Evolutionary conservation across 1,140 invertebrate genomes (phyloP).

Genomic region (Meteorus sp.): DNA sequence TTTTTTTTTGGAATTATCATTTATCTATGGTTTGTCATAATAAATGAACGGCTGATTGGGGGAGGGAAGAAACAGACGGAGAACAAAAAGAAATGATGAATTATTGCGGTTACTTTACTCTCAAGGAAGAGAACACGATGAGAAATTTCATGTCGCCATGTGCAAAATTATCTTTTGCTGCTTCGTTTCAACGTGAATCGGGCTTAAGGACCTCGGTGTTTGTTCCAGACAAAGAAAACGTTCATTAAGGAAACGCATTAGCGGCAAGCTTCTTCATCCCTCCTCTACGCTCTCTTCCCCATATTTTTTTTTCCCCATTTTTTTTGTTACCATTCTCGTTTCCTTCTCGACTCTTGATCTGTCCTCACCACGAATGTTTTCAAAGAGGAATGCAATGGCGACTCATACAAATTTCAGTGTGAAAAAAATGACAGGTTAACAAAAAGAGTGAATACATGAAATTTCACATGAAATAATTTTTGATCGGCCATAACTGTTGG

Average conservation of each 20-base stretch:
- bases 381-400: no score
- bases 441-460: no score
- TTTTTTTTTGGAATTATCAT: no score
- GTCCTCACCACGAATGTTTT: background rate
- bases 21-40: no score
- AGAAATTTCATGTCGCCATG: constrained; percentile 16
- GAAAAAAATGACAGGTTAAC: no score
- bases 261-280: constrained; percentile 36
- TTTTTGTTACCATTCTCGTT: background rate
- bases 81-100: no score
- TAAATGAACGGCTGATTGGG: no score
- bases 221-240: constrained; percentile 49
- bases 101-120: no score
- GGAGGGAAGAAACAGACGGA: no score
- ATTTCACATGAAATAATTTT: no score
- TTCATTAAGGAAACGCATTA: constrained; percentile 54
- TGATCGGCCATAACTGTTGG: no score
- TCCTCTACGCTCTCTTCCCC: constrained; percentile 9
- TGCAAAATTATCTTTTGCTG: constrained; percentile 31
- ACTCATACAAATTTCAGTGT: no score
- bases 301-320: constrained; percentile 14
- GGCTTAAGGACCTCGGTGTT: constrained; percentile 39
- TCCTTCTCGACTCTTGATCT: constrained; percentile 2
- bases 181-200: constrained; percentile 20
- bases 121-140: constrained; percentile 3